Evolutionary conservation across 1,140 invertebrate species (phyloP).

Genomic region (Lepidurus arcticus): DNA sequence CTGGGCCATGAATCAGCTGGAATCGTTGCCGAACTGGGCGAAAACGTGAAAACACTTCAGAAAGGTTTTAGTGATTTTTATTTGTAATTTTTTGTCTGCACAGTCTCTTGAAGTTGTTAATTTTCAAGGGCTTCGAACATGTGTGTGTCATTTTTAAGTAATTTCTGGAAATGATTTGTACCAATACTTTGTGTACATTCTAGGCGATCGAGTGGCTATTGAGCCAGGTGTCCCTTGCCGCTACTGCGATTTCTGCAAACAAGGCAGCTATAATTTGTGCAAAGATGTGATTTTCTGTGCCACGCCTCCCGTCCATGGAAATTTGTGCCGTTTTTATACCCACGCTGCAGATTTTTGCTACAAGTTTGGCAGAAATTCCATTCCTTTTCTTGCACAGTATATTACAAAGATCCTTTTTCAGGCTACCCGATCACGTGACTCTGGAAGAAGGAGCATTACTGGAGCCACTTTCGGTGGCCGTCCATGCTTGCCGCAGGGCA

Average conservation of each 20-base stretch:
- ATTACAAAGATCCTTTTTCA: slow-evolving; percentile 43
- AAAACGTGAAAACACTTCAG: slow-evolving; percentile 67
- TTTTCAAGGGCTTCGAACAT: not conserved
- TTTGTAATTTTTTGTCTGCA: not conserved
- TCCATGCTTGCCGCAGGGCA: slow-evolving; percentile 81
- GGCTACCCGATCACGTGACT: slow-evolving; percentile 78
- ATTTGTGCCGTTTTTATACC: slow-evolving; percentile 72
- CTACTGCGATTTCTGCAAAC: slow-evolving; percentile 75
- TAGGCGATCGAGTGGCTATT: slow-evolving; percentile 85
- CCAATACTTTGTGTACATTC: slow-evolving; percentile 27
- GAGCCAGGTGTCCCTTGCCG: slow-evolving; percentile 88
- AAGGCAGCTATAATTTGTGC: slow-evolving; percentile 85
- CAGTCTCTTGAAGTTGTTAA: slow-evolving; percentile 6
- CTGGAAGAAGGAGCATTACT: slow-evolving; percentile 89
- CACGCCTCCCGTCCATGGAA: slow-evolving; percentile 83
- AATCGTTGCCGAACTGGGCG: slow-evolving; percentile 61
- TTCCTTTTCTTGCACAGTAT: slow-evolving; percentile 1
- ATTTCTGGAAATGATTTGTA: not conserved
- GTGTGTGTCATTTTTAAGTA: not conserved
- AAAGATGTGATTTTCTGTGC: slow-evolving; percentile 78
- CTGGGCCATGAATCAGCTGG: slow-evolving; percentile 85
- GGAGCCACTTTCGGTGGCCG: slow-evolving; percentile 88
- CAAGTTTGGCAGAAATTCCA: slow-evolving; percentile 56
- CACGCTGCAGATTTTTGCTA: slow-evolving; percentile 90
- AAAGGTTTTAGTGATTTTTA: slow-evolving; percentile 44